phyloP scores from a whole-genome alignment of 2,797 vertebrate genomes.

The Falco naumanni region DNA sequence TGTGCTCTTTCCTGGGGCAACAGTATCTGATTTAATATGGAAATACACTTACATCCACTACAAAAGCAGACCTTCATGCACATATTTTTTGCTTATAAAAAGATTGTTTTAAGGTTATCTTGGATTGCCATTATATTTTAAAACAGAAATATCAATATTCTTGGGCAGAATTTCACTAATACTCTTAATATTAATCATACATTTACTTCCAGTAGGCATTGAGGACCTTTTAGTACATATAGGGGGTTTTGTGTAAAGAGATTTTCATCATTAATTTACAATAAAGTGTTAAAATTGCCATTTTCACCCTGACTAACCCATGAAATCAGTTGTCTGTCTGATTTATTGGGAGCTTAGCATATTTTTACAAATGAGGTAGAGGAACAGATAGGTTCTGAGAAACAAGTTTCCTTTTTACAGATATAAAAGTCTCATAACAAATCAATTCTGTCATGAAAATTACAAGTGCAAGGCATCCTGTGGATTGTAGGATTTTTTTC shows the following conservation, averaged over 20 bases:
- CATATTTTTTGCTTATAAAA: background rate
- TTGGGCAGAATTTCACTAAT: constrained; percentile 32
- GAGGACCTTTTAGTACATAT: background rate
- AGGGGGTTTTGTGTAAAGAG: background rate
- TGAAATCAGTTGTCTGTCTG: constrained; percentile 67
- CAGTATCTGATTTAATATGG: constrained; percentile 35
- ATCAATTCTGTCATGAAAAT: constrained; percentile 27
- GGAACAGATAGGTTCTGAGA: constrained; percentile 1
- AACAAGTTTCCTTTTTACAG: constrained; percentile 4
- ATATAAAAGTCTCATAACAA: constrained; percentile 3
- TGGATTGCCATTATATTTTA: background rate
- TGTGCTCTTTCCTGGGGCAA: background rate
- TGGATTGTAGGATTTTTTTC: background rate
- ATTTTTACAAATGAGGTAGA: constrained; percentile 23
- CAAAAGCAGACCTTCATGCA: background rate
- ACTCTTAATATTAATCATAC: constrained; percentile 33
- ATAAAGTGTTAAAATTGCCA: constrained; percentile 61
- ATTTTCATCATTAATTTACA: constrained; percentile 62
- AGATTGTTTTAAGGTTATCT: constrained; percentile 13
- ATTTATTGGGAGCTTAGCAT: constrained; percentile 36
- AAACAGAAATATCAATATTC: constrained; percentile 45
- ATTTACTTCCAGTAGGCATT: background rate
- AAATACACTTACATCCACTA: background rate
- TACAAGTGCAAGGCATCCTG: background rate
- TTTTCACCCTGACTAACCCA: constrained; percentile 61